These are phyloP conservation scores for Aeoliscus strigatus DNA, from an alignment of 2,797 vertebrate genomes.

Conservation along the genomic window DNA sequence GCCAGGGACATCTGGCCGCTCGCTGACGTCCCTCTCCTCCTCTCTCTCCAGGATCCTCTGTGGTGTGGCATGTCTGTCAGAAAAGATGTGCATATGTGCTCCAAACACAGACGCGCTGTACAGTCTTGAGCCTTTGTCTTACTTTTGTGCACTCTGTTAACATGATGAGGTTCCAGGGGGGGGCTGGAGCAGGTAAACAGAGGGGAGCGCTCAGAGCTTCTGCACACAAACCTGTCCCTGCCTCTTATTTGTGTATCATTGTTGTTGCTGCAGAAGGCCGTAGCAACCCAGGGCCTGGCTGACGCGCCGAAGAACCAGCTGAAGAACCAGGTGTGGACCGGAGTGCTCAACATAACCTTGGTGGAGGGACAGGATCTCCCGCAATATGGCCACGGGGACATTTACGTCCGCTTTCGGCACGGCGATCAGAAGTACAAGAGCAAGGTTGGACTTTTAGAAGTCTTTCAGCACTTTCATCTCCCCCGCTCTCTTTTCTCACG, in stretches of 20 bases:
- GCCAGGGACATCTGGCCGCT: conserved; percentile 74
- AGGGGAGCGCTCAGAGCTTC: conserved; percentile 15
- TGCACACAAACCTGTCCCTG: conserved; percentile 5
- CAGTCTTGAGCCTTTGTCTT: conserved; percentile 64
- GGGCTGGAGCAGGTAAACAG: conserved; percentile 43
- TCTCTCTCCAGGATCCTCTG: conserved; percentile 58
- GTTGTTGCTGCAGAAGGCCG: conserved; percentile 34
- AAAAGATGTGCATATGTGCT: conserved; percentile 70
- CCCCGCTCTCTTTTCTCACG: conserved; percentile 6
- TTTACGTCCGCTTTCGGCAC: conserved; percentile 87
- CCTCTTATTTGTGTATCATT: conserved; percentile 19
- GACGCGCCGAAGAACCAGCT: conserved; percentile 68
- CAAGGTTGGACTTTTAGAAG: conserved; percentile 76
- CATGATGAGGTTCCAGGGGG: conserved; percentile 49
- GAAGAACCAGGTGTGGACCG: conserved; percentile 86
- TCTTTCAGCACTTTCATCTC: conserved; percentile 19
- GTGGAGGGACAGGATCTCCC: conserved; percentile 88
- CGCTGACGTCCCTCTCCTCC: conserved; percentile 64
- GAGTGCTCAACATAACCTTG: conserved; percentile 82
- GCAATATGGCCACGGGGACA: conserved; percentile 74
- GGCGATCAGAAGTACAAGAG: conserved; percentile 93
- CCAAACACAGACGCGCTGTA: conserved; percentile 62
- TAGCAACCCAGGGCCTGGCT: conserved; percentile 38
- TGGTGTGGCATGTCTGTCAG: conserved; percentile 68
- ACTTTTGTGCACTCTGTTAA: conserved; percentile 58